Base-by-base conservation (phyloP, 2,888 invertebrate species). In the Boloria selene region DNA sequence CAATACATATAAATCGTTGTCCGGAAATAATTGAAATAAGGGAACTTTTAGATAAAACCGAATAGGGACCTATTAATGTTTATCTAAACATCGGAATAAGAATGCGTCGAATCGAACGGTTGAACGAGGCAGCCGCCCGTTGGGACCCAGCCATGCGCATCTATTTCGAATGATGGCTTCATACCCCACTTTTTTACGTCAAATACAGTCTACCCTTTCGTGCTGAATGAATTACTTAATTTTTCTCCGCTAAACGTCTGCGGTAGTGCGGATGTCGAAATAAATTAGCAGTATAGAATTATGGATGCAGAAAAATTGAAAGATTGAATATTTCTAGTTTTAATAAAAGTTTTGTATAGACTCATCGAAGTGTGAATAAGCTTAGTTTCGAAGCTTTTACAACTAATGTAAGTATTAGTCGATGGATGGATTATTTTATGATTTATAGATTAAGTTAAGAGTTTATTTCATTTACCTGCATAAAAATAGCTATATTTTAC, bases 141-240 rank as follows among this genome's bases (percentile, higher is more conserved):
- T 74, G 84, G 80, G 83, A 83, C 73, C 79, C 89, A 89, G 72
- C 85, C 81, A 83, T 84, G 87, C 90, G 89, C 83, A 78, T 82
- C 77, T 77, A 83, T 87, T 85, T 76, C 80, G 70, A 81, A 82
- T 86, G 83, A 86, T 85, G 84, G 81, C 84, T 87, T 79, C 81
- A 84, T 84, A 83, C 80, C 80, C 79, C 77, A 76, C 79, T 85
- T 89, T 89, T 89, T 88, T 81, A 84, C 79, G 89, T 89, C 90
- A 89, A 85, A 85, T 80, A 87, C 88, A 89, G 80, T 80, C 79
- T 80, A 90, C 89, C 90, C 90, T 87, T 90, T 89, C 87, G 84
- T 84, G 81, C 81, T 83, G 80, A 90, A 90, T 88, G 88, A 90
- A 90, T 91, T 86, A 87, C 88, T 90, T 90, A 90, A 90, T 90